Conservation (phyloP, 23 tunicate genomes). For the Clavelina lepadiformis region DNA sequence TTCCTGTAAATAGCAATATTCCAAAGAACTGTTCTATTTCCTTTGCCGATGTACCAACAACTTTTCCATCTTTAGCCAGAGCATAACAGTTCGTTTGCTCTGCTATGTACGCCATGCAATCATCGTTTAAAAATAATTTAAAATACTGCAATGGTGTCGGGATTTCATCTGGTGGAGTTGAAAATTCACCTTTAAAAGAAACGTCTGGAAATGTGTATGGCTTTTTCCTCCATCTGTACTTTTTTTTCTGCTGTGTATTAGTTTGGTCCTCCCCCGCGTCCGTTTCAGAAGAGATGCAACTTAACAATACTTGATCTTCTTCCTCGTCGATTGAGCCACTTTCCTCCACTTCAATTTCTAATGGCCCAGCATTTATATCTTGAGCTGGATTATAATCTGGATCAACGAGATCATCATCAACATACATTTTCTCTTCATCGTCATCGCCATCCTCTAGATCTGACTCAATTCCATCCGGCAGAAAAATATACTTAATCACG, state of each 20-base stretch:
- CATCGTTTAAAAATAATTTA: slow-evolving; percentile 7
- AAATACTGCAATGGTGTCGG: slow-evolving; percentile 4
- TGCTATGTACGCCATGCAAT: slow-evolving; percentile 22
- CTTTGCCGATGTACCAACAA: background rate
- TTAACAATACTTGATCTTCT: slow-evolving; percentile 11
- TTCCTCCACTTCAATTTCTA: background rate
- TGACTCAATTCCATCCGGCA: slow-evolving; percentile 12
- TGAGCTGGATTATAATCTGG: slow-evolving; percentile 7
- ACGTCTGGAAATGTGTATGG: slow-evolving; percentile 2
- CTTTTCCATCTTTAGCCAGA: slow-evolving; percentile 2
- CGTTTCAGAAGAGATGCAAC: no score
- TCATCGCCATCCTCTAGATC: slow-evolving; percentile 6
- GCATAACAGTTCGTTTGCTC: slow-evolving; percentile 8
- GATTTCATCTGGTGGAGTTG: slow-evolving; percentile 6
- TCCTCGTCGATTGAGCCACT: background rate
- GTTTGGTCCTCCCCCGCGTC: no score
- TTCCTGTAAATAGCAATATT: slow-evolving; percentile 17
- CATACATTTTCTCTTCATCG: no score
- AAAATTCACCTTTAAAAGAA: slow-evolving; percentile 8
- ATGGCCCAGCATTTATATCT: background rate
- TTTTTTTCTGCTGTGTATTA: slow-evolving; percentile 2
- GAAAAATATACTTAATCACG: background rate
- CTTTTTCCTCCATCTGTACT: background rate
- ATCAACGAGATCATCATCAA: background rate
- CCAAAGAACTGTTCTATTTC: no score